Evolutionary conservation across 2,797 vertebrate species (phyloP), one percentile per base, ranked within the genome.

Genomic region (Podarcis lilfordi): DNA sequence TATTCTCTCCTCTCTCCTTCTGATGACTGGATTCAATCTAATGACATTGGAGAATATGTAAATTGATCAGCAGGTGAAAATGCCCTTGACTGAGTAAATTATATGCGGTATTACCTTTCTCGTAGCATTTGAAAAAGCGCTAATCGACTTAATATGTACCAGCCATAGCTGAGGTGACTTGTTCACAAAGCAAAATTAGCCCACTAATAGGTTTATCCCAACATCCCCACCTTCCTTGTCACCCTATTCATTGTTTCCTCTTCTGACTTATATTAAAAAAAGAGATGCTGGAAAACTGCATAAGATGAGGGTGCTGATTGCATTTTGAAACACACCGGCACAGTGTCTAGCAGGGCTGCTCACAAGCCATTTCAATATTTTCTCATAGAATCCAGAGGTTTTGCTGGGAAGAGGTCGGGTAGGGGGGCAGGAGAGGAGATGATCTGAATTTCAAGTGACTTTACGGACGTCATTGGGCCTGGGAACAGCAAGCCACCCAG

Each of bases 391-490:
- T 94, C 91, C 95, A 55, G 89, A 72, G 92, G 89, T 78, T 90
- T 94, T 95, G 82, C 89, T 92, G 91, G 37, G 90, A 69, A 40
- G 43, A 59, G 64, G 27, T 75, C 15, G 17, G 5, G 35, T 11
- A 25, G 45, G 64, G 23, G 11, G 4, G 80, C 4, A 27, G 40
- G 21, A 15, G 90, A 94, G 93, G 95, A 94, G 95, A 95, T 92
- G 96, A 97, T 96, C 96, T 96, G 96, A 97, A 97, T 97, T 97
- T 96, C 95, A 96, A 97, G 95, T 96, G 92, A 95, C 95, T 95
- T 95, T 93, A 92, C 94, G 93, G 93, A 96, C 88, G 77, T 97
- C 96, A 96, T 82, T 95, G 95, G 93, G 94, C 96, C 96, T 96
- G 93, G 94, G 95, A 97, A 93, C 96, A 97, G 97, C 32, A 92